A percentile compares a stretch with the other conserved stretches of the same genome.
Evolutionary conservation across 2,888 invertebrate genomes (phyloP).

Genomic region (Dryococelus australis): DNA sequence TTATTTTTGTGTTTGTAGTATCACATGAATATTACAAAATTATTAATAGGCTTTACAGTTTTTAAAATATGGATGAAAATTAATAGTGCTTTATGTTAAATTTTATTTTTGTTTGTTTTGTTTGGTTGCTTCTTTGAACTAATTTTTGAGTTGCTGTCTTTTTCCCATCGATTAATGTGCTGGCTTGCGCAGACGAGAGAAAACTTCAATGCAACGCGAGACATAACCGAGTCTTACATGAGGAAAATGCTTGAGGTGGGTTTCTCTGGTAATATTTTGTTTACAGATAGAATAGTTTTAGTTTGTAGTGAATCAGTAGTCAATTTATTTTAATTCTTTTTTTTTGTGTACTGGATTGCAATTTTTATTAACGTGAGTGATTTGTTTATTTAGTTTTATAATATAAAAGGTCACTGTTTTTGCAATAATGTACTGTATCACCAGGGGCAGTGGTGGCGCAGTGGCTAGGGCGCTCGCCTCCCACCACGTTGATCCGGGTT

Average conservation of each 20-base stretch:
- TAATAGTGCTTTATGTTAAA: too few species aligned
- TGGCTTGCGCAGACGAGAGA: conserved; percentile 76
- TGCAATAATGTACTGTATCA: too few species aligned
- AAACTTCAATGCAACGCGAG: conserved; percentile 90
- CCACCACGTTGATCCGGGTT: too few species aligned
- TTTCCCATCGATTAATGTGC: conserved; percentile 12
- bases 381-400: too few species aligned
- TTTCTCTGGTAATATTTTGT: conserved; percentile 58
- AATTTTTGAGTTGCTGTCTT: not conserved
- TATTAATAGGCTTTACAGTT: not conserved
- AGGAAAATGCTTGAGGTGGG: conserved; percentile 96
- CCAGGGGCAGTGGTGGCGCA: too few species aligned
- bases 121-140: not conserved
- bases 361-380: too few species aligned
- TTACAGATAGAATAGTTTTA: conserved; percentile 27
- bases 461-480: too few species aligned
- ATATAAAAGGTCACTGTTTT: too few species aligned
- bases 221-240: conserved; percentile 91
- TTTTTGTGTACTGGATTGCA: not conserved
- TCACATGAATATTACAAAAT: not conserved
- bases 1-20: not conserved
- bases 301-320: too few species aligned
- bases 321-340: too few species aligned
- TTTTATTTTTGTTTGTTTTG: not conserved
- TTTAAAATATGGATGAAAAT: not conserved